Base-by-base conservation (phyloP, 1,140 invertebrate genomes). In the Drosophila subobscura region DNA sequence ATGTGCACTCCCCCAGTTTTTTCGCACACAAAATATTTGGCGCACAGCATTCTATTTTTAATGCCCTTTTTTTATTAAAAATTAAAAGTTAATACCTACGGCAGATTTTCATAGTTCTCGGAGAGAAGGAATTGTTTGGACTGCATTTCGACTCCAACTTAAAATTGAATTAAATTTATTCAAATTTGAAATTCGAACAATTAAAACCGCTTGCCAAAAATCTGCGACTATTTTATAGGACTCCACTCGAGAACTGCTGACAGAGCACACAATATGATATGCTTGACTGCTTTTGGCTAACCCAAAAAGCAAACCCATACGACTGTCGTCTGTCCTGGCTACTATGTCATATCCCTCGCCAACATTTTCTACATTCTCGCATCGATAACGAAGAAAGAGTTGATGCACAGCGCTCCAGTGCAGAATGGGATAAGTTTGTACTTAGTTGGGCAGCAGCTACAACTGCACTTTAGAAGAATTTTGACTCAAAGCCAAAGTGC, bases 121-220 rank as follows among this genome's bases (percentile, higher is more conserved):
- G 14, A 25, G 29, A 50, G 22, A 23, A 46, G 23, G 41, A 14
- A 71, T 64, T 80, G 73, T 80, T 86, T 77, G 57, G 60, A 72
- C 65, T 60, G 56, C 57, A 45, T 29, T 40, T 40, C 53, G 56
- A 58, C 63, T 59, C 50, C 68, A 68, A 49, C 29, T 49, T 33
- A 3, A 29, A 8, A 56, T 57, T 56, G n/a, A n/a, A n/a, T 77
- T 64, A 74, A 85, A 85, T 75, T 77, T 60, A 80, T 85, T 85
- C 66, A 77, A 49, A 81, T 77, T 64, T 63, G 41, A 55, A 77
- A 60, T 27, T 57, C 16, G 55, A 64, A 68, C 83, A 81, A 86
- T 86, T 86, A 86, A 86, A 86, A 75, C 14, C 45, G 83, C 65
- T 72, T 86, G 81, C 81, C 81, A 86, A 86, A 77, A 75, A 81